These are phyloP conservation scores for Tachysurus vachellii DNA, from an alignment of 2,113 vertebrate species.

Conservation along the genomic window DNA sequence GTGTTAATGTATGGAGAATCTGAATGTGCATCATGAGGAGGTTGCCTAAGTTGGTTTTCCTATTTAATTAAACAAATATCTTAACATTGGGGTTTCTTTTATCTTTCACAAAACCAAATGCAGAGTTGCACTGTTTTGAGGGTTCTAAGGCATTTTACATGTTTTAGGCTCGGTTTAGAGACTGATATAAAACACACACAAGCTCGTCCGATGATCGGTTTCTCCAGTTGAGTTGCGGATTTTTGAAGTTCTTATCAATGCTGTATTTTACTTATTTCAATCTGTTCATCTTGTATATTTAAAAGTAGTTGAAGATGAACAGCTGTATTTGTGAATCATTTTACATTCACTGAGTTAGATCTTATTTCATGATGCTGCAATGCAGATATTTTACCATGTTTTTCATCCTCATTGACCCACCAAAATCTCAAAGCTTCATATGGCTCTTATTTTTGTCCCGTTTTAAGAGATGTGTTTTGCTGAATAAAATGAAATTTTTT, in stretches of 20 bases:
- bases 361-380: slow-evolving; percentile 28
- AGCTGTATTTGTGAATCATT: slow-evolving; percentile 43
- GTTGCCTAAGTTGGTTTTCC: slow-evolving; percentile 58
- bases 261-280: slow-evolving; percentile 49
- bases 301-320: slow-evolving; percentile 34
- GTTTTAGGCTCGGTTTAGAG: slow-evolving; percentile 15
- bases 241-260: slow-evolving; percentile 42
- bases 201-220: background rate
- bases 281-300: slow-evolving; percentile 33
- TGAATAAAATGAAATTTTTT: slow-evolving; percentile 62
- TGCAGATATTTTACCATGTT: slow-evolving; percentile 21
- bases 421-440: slow-evolving; percentile 55
- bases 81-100: slow-evolving; percentile 57
- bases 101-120: slow-evolving; percentile 58
- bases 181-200: background rate
- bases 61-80: slow-evolving; percentile 71
- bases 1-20: slow-evolving; percentile 50
- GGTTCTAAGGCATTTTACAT: slow-evolving; percentile 25
- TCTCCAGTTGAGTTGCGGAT: slow-evolving; percentile 26
- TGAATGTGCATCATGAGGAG: slow-evolving; percentile 42
- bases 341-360: slow-evolving; percentile 32
- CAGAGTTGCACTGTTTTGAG: slow-evolving; percentile 30
- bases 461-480: slow-evolving; percentile 56
- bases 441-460: slow-evolving; percentile 51
- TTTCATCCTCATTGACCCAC: slow-evolving; percentile 44